phyloP scores from a whole-genome alignment of 1,140 invertebrate species.

The Luehdorfia chinensis region DNA sequence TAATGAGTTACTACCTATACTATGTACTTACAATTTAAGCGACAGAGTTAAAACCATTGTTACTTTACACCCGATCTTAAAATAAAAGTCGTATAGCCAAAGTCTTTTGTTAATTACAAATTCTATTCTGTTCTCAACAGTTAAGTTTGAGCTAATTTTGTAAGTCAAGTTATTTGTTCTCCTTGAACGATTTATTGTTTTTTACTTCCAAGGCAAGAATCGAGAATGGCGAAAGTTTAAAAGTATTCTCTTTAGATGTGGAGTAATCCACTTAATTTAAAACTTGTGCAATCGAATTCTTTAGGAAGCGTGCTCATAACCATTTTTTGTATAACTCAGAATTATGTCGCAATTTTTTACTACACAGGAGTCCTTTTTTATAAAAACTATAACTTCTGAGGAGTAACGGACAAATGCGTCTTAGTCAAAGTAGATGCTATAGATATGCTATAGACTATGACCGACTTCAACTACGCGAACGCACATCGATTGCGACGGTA shows the following conservation, averaged over 20 bases:
- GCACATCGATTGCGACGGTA: too few relatives aligned
- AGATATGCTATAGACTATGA: too few relatives aligned
- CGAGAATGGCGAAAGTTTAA: constrained; percentile 30
- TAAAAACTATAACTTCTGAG: too few relatives aligned
- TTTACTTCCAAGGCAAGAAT: constrained; percentile 17
- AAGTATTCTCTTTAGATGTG: constrained; percentile 41
- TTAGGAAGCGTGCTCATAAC: constrained; percentile 14
- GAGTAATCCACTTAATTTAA: constrained; percentile 48
- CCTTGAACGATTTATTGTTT: constrained; percentile 48
- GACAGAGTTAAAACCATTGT: constrained; percentile 5
- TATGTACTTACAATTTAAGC: not conserved
- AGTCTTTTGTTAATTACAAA: constrained; percentile 32
- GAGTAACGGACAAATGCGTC: too few relatives aligned
- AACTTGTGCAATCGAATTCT: constrained; percentile 38
- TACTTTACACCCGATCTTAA: constrained; percentile 20
- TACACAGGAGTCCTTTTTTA: too few relatives aligned
- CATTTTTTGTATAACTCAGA: constrained; percentile 2
- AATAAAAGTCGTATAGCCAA: constrained; percentile 29
- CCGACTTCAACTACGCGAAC: too few relatives aligned
- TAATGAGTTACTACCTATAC: not conserved
- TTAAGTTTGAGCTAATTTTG: constrained; percentile 48
- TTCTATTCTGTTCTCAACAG: constrained; percentile 36
- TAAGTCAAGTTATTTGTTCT: constrained; percentile 52
- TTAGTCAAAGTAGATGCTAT: too few relatives aligned
- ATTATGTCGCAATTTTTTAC: too few relatives aligned